Base-by-base conservation (phyloP, 2,888 invertebrate species). In the Drosophila borborema region DNA sequence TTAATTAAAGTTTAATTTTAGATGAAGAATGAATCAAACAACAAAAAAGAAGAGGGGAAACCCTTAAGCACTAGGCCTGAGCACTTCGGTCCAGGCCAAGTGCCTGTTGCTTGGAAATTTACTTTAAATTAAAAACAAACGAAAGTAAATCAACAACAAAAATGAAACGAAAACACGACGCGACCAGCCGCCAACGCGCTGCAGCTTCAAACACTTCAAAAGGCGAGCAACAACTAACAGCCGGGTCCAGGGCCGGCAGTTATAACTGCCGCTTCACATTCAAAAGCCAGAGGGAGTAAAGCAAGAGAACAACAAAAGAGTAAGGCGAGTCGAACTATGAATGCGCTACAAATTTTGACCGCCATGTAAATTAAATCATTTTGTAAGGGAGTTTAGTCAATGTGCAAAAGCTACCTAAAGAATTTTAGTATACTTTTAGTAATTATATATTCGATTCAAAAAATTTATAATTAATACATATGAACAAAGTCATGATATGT, bases 141-240 rank as follows among this genome's bases (percentile, higher is more conserved):
- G 80, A 80, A 89, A 83, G 79, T 81, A 90, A 86, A 83, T 82
- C 90, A 90, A 89, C 82, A 85, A 83, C 82, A 85, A 83, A 89
- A 90, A 83, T 69, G 61, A 83, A 90, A 90, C 79, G 76, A 81
- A 87, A 89, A 79, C 85, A 82, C 81, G 72, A 76, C 74, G 78
- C 83, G 69, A 79, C 43, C 63, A 60, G 68, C 77, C 77, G 80
- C 73, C 70, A 81, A 89, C 87, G 88, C 88, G 86, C 78, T 80
- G 78, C 73, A 72, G 76, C 71, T 86, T 70, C 81, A 83, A 89
- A 81, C 75, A 81, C 74, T 81, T 84, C 84, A 74, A 66, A 77
- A 72, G 77, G 72, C 80, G 80, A 82, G 83, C 80, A 80, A 82
- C 82, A 80, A 82, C 82, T 82, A 67, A 72, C 80, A 73, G 81